Evolutionary conservation across 2,797 vertebrate genomes (phyloP).

Genomic region (Graptemys geographica): DNA sequence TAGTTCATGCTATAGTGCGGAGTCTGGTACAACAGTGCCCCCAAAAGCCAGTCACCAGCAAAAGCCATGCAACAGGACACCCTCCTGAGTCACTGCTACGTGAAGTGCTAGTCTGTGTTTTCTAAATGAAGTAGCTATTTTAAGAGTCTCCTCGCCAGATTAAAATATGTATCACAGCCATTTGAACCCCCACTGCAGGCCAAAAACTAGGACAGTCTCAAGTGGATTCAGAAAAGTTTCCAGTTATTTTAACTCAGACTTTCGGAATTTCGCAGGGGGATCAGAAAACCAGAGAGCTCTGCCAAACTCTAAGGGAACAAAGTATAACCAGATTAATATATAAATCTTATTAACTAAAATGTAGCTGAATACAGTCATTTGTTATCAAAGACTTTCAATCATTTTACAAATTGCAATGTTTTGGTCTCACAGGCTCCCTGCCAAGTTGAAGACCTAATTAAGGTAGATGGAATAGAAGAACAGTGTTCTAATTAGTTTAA

Average conservation of each 20-base stretch:
- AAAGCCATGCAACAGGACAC: not conserved
- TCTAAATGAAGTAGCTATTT: conserved; percentile 31
- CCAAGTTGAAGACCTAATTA: conserved; percentile 83
- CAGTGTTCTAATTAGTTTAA: conserved; percentile 85
- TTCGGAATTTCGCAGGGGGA: conserved; percentile 74
- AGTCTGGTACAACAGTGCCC: conserved; percentile 83
- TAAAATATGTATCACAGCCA: conserved; percentile 47
- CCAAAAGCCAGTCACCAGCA: conserved; percentile 74
- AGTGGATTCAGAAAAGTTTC: conserved; percentile 64
- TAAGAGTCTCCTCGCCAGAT: conserved; percentile 37
- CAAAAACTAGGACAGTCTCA: conserved; percentile 50
- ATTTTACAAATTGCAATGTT: conserved; percentile 81
- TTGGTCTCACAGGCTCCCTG: conserved; percentile 76
- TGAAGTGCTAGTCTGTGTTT: conserved; percentile 7
- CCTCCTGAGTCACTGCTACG: not conserved
- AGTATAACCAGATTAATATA: conserved; percentile 81
- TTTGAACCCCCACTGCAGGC: not conserved
- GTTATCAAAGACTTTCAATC: conserved; percentile 80
- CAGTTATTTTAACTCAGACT: conserved; percentile 75
- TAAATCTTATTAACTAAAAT: conserved; percentile 84
- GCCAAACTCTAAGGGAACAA: conserved; percentile 76
- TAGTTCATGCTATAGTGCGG: accelerated
- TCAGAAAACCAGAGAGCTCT: conserved; percentile 71
- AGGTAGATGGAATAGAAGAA: conserved; percentile 82
- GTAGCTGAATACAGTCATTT: conserved; percentile 78